Conservation (phyloP, 2,888 invertebrate genomes). For the Empis livida region DNA sequence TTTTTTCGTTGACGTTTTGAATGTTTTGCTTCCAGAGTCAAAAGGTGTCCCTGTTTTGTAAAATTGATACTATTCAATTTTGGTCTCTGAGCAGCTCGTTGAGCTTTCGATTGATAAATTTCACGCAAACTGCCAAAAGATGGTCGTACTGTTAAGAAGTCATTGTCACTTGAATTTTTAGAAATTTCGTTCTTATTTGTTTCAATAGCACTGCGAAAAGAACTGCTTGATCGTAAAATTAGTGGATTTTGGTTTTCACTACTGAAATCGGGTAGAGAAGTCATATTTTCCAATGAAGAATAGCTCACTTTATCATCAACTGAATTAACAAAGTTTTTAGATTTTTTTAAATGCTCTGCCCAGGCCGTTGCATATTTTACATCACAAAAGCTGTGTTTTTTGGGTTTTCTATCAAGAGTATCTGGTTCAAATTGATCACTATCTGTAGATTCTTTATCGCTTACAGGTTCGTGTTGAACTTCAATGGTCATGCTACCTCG, state of each 20-base stretch:
- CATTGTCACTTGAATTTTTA: conserved; percentile 7
- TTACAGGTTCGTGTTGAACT: conserved; percentile 67
- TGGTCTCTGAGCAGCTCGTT: conserved; percentile 34
- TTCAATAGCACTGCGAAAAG: conserved; percentile 46
- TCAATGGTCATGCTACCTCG: conserved; percentile 68
- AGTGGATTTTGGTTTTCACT: conserved; percentile 37
- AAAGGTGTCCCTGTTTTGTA: conserved; percentile 39
- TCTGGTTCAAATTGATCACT: conserved; percentile 78
- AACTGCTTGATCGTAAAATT: conserved; percentile 53
- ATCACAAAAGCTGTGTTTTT: conserved; percentile 40
- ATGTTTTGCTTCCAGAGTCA: conserved; percentile 61
- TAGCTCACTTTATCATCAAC: conserved; percentile 18
- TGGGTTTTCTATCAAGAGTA: conserved; percentile 68
- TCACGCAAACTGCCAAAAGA: conserved; percentile 57
- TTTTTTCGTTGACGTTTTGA: conserved; percentile 51
- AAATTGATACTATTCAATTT: conserved; percentile 22
- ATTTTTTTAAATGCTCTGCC: conserved; percentile 41
- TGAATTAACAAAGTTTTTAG: conserved; percentile 30
- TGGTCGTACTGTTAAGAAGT: conserved; percentile 11
- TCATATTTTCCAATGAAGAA: conserved; percentile 20
- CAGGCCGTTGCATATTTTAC: conserved; percentile 31
- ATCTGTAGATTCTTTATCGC: conserved; percentile 51
- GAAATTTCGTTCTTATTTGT: conserved; percentile 7
- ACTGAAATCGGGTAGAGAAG: conserved; percentile 24
- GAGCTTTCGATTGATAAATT: conserved; percentile 54